Conservation (phyloP, 2,113 vertebrate species). For the Thunnus maccoyii region DNA sequence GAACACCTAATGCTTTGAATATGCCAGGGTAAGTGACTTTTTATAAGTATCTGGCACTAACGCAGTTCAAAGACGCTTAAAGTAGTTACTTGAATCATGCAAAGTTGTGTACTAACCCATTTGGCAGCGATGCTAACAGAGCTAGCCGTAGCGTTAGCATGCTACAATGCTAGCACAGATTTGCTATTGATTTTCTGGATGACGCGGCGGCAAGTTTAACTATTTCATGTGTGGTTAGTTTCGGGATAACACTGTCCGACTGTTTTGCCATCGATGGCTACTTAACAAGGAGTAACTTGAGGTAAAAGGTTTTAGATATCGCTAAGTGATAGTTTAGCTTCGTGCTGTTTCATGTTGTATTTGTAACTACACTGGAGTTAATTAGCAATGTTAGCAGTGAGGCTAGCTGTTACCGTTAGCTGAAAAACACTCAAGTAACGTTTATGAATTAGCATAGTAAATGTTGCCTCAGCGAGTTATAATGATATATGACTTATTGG, state of each 20-base stretch:
- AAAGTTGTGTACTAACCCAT: neutral
- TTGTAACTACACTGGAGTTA: constrained; percentile 41
- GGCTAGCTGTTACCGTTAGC: constrained; percentile 29
- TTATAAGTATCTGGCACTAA: no score
- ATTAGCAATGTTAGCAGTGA: constrained; percentile 41
- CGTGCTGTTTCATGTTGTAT: neutral
- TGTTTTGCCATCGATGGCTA: neutral
- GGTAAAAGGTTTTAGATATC: neutral
- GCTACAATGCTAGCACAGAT: constrained; percentile 58
- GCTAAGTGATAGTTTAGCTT: constrained; percentile 39
- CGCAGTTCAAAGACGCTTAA: neutral
- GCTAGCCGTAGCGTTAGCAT: constrained; percentile 60
- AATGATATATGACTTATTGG: neutral
- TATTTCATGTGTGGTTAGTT: constrained; percentile 31
- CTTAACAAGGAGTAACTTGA: neutral
- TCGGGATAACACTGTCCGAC: neutral
- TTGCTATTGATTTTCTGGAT: constrained; percentile 46
- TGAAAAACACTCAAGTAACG: neutral
- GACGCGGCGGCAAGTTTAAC: constrained; percentile 62
- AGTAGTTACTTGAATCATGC: neutral
- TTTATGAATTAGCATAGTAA: neutral
- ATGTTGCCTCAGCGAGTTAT: neutral
- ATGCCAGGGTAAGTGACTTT: constrained; percentile 44
- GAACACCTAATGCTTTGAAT: neutral
- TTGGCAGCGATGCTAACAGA: constrained; percentile 12